phyloP scores from a whole-genome alignment of 2,888 invertebrate genomes.

The Folsomia candida region DNA sequence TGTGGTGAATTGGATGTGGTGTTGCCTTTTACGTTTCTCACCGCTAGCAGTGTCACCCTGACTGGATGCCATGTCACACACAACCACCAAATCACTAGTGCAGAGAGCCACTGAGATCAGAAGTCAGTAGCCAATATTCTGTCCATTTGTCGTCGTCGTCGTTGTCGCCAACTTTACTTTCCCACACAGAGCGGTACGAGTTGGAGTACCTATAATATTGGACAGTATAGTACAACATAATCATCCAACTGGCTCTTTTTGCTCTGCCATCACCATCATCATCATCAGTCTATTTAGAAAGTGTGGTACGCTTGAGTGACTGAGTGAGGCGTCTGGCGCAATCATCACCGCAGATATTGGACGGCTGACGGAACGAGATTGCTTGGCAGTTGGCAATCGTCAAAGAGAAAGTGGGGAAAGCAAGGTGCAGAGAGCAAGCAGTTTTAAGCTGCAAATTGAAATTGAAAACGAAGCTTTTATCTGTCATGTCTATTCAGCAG shows the following conservation, averaged over 20 bases:
- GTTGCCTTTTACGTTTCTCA: too few relatives aligned
- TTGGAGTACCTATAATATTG: too few relatives aligned
- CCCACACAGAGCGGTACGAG: too few relatives aligned
- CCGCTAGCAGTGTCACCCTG: neutral
- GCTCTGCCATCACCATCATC: neutral
- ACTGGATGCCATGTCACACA: neutral
- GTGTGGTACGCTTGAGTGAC: too few relatives aligned
- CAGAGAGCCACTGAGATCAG: too few relatives aligned
- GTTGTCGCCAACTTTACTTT: too few relatives aligned
- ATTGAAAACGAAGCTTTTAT: constrained; percentile 23
- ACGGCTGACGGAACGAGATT: neutral
- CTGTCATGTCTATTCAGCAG: constrained; percentile 14
- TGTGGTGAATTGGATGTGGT: constrained; percentile 3
- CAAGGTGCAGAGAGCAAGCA: neutral
- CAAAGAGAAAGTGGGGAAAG: neutral
- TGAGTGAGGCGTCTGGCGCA: neutral
- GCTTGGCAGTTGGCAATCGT: neutral
- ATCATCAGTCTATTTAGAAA: too few relatives aligned
- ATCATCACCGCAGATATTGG: neutral
- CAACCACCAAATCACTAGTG: neutral
- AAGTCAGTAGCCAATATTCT: too few relatives aligned
- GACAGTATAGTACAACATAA: too few relatives aligned
- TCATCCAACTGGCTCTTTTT: neutral
- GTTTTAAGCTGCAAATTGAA: constrained; percentile 10
- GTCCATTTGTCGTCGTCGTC: too few relatives aligned